Evolutionary conservation across 2,113 vertebrate genomes (phyloP), one percentile per base, ranked within the genome.

Genomic region (Cyprinus carpio): DNA sequence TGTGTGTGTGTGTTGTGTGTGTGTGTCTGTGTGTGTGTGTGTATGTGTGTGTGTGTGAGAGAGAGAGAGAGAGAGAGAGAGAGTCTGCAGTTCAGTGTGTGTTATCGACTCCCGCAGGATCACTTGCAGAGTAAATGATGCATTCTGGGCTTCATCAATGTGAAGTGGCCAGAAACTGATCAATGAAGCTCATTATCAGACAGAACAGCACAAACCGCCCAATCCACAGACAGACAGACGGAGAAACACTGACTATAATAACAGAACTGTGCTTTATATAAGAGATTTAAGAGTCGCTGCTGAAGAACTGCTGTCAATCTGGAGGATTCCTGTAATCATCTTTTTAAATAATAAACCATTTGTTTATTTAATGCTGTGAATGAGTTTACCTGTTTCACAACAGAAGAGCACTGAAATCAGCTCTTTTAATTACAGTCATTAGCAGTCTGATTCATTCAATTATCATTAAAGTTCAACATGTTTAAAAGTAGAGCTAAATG

Each of bases 21-120:
- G 97, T 99, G 93, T 94, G 97, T 95, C 20, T 23, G 40, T 15
- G 18, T n/a, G 56, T n/a, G 56, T 4, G 56, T n/a, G n/a, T 51
- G 40, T 18, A 60, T 46, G 23, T 16, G 98, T 99, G 93, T 94
- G 97, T 95, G 62, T 18, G 58, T 11, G 56, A n/a, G 62, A 10
- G 40, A 10, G 40, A 10, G 40, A 2, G 9, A 2, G 40, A 10
- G 10, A 43, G n/a, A n/a, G n/a, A n/a, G n/a, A n/a, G n/a, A n/a
- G n/a, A n/a, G 43, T 37, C 37, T 37, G 37, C 5, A 7, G 37
- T 37, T 37, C 37, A 37, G 37, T 40, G 37, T 7, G 37, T 8
- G 37, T 8, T 0, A 46, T 84, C 18, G 49, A 54, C 62, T 84
- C 49, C 13, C 51, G 1, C 27, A 49, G 77, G 37, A 74, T 75